Evolutionary conservation across 2,797 vertebrate species (phyloP).

Genomic region (Amblyopsis hoosieri): DNA sequence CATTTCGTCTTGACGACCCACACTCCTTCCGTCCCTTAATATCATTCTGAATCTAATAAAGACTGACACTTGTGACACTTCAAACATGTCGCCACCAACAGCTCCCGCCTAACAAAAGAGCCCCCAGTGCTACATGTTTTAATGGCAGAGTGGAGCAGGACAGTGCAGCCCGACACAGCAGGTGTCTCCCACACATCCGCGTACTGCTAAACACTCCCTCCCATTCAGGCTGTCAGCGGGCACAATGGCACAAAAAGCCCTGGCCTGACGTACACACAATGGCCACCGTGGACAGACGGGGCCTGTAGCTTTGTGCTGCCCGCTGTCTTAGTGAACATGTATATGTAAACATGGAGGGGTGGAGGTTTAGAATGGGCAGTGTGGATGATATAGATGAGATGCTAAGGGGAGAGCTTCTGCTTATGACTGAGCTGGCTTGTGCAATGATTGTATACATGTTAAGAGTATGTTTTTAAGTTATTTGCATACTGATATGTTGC

Average conservation of each 20-base stretch:
- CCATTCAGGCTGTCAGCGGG: slow-evolving; percentile 89
- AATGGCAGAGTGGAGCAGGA: slow-evolving; percentile 83
- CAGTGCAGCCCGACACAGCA: slow-evolving; percentile 89
- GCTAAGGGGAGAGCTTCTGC: slow-evolving; percentile 17
- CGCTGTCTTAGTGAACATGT: slow-evolving; percentile 52
- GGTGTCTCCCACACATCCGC: slow-evolving; percentile 89
- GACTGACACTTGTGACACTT: slow-evolving; percentile 91
- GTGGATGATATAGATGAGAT: slow-evolving; percentile 19
- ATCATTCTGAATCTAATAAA: slow-evolving; percentile 86
- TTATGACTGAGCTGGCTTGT: not conserved
- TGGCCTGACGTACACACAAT: slow-evolving; percentile 81
- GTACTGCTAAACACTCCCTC: slow-evolving; percentile 88
- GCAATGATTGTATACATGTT: not conserved
- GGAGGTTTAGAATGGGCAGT: slow-evolving; percentile 29
- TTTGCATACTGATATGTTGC: too few species aligned
- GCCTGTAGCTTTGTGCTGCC: slow-evolving; percentile 54
- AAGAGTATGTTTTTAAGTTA: not conserved
- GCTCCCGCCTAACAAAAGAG: slow-evolving; percentile 85
- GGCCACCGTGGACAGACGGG: slow-evolving; percentile 71
- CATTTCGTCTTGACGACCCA: slow-evolving; percentile 24
- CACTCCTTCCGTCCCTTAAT: slow-evolving; percentile 55
- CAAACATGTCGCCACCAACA: slow-evolving; percentile 88
- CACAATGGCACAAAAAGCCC: slow-evolving; percentile 86
- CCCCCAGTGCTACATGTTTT: slow-evolving; percentile 82
- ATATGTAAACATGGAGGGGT: slow-evolving; percentile 57